A percentile compares a stretch with the other conserved stretches of the same genome.
Evolutionary conservation across 2,797 vertebrate species (phyloP).

Genomic region (Lutra lutra): DNA sequence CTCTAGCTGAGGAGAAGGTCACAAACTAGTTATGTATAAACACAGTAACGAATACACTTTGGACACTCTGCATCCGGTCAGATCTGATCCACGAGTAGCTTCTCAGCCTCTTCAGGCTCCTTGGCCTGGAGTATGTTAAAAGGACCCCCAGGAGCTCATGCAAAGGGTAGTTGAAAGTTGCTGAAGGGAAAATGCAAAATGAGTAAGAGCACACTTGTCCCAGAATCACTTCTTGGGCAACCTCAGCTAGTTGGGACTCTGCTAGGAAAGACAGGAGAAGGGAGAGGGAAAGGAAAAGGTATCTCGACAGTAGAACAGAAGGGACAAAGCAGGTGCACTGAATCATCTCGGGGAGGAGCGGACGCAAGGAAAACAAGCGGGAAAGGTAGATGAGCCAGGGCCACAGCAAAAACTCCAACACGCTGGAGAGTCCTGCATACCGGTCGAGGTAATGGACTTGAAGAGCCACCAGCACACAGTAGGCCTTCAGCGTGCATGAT

Average conservation of each 20-base stretch:
- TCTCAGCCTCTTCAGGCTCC: neutral
- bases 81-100: neutral
- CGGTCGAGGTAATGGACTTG: fast-evolving
- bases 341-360: no score
- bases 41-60: neutral
- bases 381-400: neutral
- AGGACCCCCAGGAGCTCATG: neutral
- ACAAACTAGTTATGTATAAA: neutral
- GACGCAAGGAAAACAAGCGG: neutral
- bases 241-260: neutral
- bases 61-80: neutral
- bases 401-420: neutral
- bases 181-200: neutral
- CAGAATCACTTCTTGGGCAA: neutral
- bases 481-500: neutral
- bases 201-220: neutral
- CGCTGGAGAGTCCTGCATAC: no score
- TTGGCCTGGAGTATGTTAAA: neutral
- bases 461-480: neutral
- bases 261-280: neutral
- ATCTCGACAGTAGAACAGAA: neutral
- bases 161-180: neutral
- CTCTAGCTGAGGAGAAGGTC: neutral
- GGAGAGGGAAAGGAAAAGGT: neutral
- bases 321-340: neutral